Evolutionary conservation across 92 coral and sea anemone genomes (phyloP), one percentile per base, ranked within the genome.

Genomic region (Epizoanthus stellaris): DNA sequence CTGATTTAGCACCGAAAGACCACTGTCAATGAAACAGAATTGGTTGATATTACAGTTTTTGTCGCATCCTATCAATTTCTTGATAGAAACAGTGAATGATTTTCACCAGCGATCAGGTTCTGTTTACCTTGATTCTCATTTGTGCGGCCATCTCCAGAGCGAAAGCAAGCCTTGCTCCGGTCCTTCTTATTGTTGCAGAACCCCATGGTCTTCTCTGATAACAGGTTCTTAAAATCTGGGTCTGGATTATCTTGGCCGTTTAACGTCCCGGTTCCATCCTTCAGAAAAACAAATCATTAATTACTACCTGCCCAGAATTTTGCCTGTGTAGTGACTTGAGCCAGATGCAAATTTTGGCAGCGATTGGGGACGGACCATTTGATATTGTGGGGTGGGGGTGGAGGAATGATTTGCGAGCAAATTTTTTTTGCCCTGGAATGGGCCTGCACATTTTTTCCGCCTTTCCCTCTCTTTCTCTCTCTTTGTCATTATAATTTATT

Each of bases 111-210:
- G n/a, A 63, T 13, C 36, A 63, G 68, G 34, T 6, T 7, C 13
- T 63, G 7, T 30, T 58, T 56, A 89, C 92, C 92, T 80, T 59
- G 84, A 53, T 89, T 89, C 39, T 93, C 95, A 54, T 93, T 93
- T 12, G 85, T 84, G 16, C 95, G 88, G 15, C 67, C 80, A 56
- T 93, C 95, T 74, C 95, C 95, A 10, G 95, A 77, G 16, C 69
- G 58, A 73, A 90, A 90, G 40, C 95, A 93, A 0, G 64, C 72
- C 30, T 80, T 88, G 63, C 14, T n/a, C 23, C 60, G 59, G 45
- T 88, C 91, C 4, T 13, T 21, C 4, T 56, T 53, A 66, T 75
- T 75, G 39, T 75, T 75, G 49, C 81, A 75, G 45, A 75, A 75
- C 39, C 52, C 64, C 81, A 14, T 75, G 1, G 25, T 75, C 60